Evolutionary conservation across 2,113 vertebrate species (phyloP).

Genomic region (Mormyrus lacerda): DNA sequence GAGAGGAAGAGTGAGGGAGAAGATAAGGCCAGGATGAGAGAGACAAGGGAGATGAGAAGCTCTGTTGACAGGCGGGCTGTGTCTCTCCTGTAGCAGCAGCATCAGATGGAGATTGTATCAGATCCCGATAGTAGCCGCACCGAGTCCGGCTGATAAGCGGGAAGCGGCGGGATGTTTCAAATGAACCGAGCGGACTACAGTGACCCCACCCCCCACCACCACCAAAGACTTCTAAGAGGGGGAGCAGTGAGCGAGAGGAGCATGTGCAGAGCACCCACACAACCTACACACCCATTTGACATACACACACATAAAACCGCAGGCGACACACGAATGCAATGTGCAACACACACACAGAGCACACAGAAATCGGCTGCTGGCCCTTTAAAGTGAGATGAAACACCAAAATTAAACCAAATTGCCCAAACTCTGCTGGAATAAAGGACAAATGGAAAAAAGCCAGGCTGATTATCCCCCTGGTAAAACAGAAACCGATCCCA

Average conservation of each 20-base stretch:
- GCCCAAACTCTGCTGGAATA: conserved; percentile 60
- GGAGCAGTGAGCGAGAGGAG: background rate
- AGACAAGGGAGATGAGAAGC: conserved; percentile 43
- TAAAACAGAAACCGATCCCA: conserved; percentile 65
- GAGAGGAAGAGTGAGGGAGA: background rate
- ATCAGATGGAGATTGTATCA: conserved; percentile 63
- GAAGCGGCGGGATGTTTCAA: conserved; percentile 31
- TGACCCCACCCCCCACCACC: background rate
- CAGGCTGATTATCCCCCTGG: conserved; percentile 74
- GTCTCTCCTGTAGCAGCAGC: conserved; percentile 39
- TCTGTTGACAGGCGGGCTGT: conserved; percentile 38
- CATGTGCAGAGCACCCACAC: conserved; percentile 11
- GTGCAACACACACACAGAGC: conserved; percentile 45
- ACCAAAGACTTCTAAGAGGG: background rate
- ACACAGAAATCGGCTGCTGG: conserved; percentile 32
- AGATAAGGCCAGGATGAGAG: conserved; percentile 32
- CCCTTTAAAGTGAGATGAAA: conserved; percentile 62
- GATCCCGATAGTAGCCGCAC: conserved; percentile 39
- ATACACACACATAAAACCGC: conserved; percentile 24
- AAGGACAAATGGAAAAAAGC: conserved; percentile 41
- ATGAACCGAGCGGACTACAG: background rate
- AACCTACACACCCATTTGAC: conserved; percentile 40
- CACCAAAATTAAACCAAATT: conserved; percentile 79
- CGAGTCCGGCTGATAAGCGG: conserved; percentile 35
- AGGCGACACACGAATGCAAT: background rate